Evolutionary conservation across 2,113 vertebrate genomes (phyloP).

Genomic region (Datnioides undecimradiatus): DNA sequence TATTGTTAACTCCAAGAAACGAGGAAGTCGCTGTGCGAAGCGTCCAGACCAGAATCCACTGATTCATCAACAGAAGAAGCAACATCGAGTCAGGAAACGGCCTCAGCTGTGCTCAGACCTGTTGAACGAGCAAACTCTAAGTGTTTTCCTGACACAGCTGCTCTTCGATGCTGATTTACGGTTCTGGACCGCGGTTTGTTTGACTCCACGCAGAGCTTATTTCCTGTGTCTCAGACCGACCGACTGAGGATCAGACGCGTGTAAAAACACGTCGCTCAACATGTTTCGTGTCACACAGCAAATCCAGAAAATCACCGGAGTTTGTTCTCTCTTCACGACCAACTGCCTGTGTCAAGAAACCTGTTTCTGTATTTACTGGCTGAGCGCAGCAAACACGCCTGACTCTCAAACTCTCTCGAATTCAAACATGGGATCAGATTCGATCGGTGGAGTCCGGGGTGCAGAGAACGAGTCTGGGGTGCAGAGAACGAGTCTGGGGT

Average conservation of each 20-base stretch:
- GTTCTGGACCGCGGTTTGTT: background rate
- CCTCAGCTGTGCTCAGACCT: background rate
- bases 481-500: too few relatives aligned
- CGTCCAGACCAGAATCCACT: too few relatives aligned
- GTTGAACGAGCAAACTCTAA: too few relatives aligned
- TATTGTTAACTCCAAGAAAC: too few relatives aligned
- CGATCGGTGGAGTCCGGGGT: background rate
- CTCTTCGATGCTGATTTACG: background rate
- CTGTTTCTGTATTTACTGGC: background rate
- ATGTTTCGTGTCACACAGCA: background rate
- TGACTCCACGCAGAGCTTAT: background rate
- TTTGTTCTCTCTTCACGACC: background rate
- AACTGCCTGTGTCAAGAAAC: background rate
- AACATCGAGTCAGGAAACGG: background rate
- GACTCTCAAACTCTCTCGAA: too few relatives aligned
- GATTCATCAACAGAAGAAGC: background rate
- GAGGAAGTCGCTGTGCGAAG: too few relatives aligned
- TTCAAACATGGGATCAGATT: too few relatives aligned
- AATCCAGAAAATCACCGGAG: background rate
- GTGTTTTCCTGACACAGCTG: too few relatives aligned
- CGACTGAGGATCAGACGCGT: background rate
- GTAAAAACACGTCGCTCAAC: background rate
- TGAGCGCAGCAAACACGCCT: background rate
- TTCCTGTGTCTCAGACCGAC: background rate
- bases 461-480: too few relatives aligned